Evolutionary conservation across 1,140 invertebrate species (phyloP).

Genomic region (Zaprionus camerounensis): DNA sequence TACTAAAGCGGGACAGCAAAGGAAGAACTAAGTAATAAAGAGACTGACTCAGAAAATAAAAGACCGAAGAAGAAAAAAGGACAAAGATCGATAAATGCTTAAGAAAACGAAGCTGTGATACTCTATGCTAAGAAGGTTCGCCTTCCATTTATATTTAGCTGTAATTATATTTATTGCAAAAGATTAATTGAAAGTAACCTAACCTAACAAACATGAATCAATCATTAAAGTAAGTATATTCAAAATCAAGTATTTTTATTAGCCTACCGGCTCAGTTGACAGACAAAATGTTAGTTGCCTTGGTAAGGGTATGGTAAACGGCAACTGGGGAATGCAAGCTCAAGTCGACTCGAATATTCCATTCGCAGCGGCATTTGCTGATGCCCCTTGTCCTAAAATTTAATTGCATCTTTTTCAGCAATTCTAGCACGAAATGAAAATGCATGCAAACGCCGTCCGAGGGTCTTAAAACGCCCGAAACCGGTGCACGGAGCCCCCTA

Average conservation of each 20-base stretch:
- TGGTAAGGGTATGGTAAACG: constrained; percentile 3
- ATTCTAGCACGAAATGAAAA: constrained; percentile 80
- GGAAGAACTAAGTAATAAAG: constrained; percentile 23
- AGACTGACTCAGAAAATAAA: constrained; percentile 14
- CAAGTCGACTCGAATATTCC: constrained; percentile 31
- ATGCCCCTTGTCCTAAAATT: constrained; percentile 69
- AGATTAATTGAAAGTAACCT: neutral
- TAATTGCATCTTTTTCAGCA: constrained; percentile 82
- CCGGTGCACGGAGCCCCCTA: neutral
- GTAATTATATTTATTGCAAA: too few relatives aligned
- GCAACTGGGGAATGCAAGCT: constrained; percentile 7
- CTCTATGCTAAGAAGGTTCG: neutral
- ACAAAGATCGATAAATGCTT: neutral
- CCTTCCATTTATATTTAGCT: neutral
- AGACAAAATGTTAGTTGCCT: neutral
- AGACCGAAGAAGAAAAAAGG: constrained; percentile 3
- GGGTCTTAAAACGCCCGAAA: constrained; percentile 45
- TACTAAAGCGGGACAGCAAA: constrained; percentile 32
- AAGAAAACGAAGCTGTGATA: neutral
- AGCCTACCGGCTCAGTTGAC: neutral
- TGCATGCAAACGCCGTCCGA: constrained; percentile 74
- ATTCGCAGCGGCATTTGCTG: constrained; percentile 25
- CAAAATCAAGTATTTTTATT: neutral
- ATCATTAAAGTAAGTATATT: neutral
- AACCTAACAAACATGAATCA: neutral